Conservation (phyloP, 1,140 invertebrate species). For the Dendrolimus kikuchii region DNA sequence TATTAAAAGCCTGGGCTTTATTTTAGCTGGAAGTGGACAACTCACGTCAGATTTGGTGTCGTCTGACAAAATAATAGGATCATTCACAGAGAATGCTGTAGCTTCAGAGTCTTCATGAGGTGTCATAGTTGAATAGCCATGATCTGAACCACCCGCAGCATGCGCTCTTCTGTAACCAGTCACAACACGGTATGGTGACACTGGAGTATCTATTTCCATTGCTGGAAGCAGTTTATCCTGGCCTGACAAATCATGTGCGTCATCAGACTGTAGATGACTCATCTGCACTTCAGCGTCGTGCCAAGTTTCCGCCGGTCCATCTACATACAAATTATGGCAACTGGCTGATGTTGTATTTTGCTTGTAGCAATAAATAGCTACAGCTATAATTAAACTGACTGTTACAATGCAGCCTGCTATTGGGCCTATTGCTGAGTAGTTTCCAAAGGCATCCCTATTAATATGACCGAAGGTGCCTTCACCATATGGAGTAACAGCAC, state of each 20-base stretch:
- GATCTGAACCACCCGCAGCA: slow-evolving; percentile 89
- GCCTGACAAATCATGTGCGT: slow-evolving; percentile 63
- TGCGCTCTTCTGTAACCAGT: slow-evolving; percentile 86
- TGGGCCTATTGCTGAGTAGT: slow-evolving; percentile 76
- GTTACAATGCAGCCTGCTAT: slow-evolving; percentile 76
- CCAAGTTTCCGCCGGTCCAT: slow-evolving; percentile 68
- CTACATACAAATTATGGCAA: slow-evolving; percentile 70
- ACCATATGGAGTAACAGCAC: slow-evolving; percentile 86
- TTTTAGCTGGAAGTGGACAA: slow-evolving; percentile 75
- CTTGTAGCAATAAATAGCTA: slow-evolving; percentile 78
- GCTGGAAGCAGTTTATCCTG: slow-evolving; percentile 75
- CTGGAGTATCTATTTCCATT: slow-evolving; percentile 76
- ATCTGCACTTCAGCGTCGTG: slow-evolving; percentile 63
- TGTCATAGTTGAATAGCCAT: slow-evolving; percentile 96
- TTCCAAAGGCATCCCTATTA: slow-evolving; percentile 68
- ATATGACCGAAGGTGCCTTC: slow-evolving; percentile 75
- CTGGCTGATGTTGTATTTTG: slow-evolving; percentile 74
- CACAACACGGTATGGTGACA: slow-evolving; percentile 91
- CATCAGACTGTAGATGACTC: slow-evolving; percentile 61
- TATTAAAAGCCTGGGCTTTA: slow-evolving; percentile 67
- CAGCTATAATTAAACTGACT: slow-evolving; percentile 74
- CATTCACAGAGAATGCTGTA: slow-evolving; percentile 80
- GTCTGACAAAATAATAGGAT: slow-evolving; percentile 74
- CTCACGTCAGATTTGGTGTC: slow-evolving; percentile 76
- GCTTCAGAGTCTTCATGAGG: slow-evolving; percentile 90